phyloP scores from a whole-genome alignment of 37 sponge, comb jelly and placozoan genomes.

The Chondrilla cf. caribensis region DNA sequence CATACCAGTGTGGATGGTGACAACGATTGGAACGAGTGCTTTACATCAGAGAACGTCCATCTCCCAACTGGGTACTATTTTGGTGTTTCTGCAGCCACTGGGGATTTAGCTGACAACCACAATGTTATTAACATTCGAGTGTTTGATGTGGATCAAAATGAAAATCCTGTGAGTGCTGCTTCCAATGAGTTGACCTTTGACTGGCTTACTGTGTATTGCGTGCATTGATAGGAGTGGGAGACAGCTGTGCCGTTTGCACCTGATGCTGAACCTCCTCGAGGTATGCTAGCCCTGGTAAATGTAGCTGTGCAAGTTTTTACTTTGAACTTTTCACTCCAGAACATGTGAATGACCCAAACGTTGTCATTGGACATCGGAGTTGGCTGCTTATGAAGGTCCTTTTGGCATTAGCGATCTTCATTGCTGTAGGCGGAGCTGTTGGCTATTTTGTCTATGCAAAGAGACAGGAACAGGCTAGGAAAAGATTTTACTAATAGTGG shows the following conservation, averaged over 20 bases:
- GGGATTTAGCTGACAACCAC: constrained; percentile 96
- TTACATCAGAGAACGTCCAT: constrained; percentile 58
- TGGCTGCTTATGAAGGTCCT: constrained; percentile 39
- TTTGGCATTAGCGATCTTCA: constrained; percentile 36
- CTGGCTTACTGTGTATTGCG: not conserved
- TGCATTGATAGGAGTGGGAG: not conserved
- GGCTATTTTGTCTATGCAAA: constrained; percentile 43
- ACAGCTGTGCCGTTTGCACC: no score
- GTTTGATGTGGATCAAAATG: constrained; percentile 59
- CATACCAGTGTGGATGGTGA: constrained; percentile 52
- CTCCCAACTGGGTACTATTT: constrained; percentile 93
- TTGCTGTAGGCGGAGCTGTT: constrained; percentile 29
- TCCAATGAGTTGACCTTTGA: not conserved
- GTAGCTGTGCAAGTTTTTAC: no score
- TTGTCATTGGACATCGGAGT: constrained; percentile 30
- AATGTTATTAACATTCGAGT: constrained; percentile 74
- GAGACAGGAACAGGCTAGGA: constrained; percentile 27
- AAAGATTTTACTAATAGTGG: constrained; percentile 38
- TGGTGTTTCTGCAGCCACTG: constrained; percentile 89
- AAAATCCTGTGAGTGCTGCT: not conserved
- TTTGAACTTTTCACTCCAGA: constrained; percentile 40
- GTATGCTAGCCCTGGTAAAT: no score
- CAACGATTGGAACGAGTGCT: constrained; percentile 75
- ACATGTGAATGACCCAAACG: constrained; percentile 55
- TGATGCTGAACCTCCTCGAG: no score